Conservation (phyloP, 2,113 vertebrate species). For the Stegostoma tigrinum region DNA sequence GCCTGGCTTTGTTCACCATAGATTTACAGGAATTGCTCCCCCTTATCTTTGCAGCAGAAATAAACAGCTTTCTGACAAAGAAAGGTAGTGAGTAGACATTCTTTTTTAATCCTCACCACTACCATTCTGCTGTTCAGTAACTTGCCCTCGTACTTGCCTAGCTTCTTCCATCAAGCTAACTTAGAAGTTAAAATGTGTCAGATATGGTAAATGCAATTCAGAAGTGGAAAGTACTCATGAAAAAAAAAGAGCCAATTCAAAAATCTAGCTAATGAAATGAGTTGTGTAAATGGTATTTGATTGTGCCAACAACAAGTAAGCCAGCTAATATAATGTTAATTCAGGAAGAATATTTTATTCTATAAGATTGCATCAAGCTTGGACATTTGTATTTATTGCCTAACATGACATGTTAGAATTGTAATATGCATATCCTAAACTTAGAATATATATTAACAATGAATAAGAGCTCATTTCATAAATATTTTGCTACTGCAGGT, state of each 20-base stretch:
- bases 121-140: not conserved
- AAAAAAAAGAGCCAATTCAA: not conserved
- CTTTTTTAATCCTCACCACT: not conserved
- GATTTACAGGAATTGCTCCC: not conserved
- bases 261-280: not conserved
- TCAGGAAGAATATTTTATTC: not conserved
- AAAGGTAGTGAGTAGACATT: not conserved
- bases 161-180: not conserved
- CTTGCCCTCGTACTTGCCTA: not conserved
- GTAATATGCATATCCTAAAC: slow-evolving; percentile 21
- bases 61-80: not conserved
- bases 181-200: not conserved
- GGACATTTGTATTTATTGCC: not conserved
- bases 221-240: not conserved
- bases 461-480: slow-evolving; percentile 11
- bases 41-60: not conserved
- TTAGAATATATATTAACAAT: not conserved
- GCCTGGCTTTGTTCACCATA: not conserved
- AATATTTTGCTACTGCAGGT: not conserved
- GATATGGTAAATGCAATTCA: not conserved
- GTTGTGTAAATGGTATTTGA: not conserved
- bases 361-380: slow-evolving; percentile 2
- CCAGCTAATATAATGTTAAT: not conserved
- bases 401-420: slow-evolving; percentile 20
- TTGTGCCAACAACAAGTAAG: not conserved